Evolutionary conservation across 2,113 vertebrate genomes (phyloP).

Genomic region (Cheirogaleus medius): DNA sequence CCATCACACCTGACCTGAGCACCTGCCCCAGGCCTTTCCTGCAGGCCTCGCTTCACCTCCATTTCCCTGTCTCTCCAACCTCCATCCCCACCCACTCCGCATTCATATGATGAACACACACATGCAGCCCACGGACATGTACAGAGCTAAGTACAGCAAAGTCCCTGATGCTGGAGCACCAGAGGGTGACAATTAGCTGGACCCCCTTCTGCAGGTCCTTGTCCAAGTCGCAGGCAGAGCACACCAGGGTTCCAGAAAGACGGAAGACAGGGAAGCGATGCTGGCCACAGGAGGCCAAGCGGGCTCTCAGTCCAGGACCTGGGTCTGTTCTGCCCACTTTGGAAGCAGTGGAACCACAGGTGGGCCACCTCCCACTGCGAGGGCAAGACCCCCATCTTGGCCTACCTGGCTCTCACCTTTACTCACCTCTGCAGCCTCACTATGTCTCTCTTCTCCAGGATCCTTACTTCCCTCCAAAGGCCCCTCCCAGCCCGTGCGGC

Average conservation of each 20-base stretch:
- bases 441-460: background rate
- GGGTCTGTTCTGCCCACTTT: fast-evolving
- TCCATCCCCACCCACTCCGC: too few relatives aligned
- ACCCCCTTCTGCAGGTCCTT: background rate
- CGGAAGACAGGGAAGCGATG: background rate
- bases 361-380: too few relatives aligned
- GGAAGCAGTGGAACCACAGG: background rate
- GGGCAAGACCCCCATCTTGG: background rate
- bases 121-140: fast-evolving
- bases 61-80: background rate
- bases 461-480: background rate
- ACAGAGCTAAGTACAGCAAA: background rate
- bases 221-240: background rate
- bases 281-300: background rate
- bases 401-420: background rate
- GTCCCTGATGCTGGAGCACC: background rate
- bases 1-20: background rate
- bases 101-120: background rate
- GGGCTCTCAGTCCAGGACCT: background rate
- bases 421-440: background rate
- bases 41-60: too few relatives aligned
- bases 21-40: too few relatives aligned
- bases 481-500: background rate
- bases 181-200: background rate
- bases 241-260: background rate